phyloP scores from a whole-genome alignment of 2,797 vertebrate species.

The Labroides dimidiatus region DNA sequence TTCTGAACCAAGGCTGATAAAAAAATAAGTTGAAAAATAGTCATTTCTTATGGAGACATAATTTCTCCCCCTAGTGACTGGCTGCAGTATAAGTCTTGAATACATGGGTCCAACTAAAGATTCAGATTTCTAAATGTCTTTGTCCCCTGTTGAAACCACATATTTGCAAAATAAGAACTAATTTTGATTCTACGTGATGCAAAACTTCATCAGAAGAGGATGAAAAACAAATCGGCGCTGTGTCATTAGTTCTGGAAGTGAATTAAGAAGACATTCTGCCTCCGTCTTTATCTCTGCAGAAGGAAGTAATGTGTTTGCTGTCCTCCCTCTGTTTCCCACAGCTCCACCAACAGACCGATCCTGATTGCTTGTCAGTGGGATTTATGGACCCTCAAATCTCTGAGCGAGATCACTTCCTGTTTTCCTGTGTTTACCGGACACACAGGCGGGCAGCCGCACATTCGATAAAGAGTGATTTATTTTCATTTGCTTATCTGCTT shows the following conservation, averaged over 20 bases:
- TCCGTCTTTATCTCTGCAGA: conserved; percentile 23
- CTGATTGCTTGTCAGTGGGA: conserved; percentile 60
- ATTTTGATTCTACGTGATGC: neutral
- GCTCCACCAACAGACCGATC: conserved; percentile 18
- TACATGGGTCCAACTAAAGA: too few relatives aligned
- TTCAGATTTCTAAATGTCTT: too few relatives aligned
- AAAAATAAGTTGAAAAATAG: too few relatives aligned
- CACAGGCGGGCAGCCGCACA: conserved; percentile 42
- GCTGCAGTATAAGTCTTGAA: too few relatives aligned
- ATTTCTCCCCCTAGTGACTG: too few relatives aligned
- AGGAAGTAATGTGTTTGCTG: conserved; percentile 52
- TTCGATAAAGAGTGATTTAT: conserved; percentile 77
- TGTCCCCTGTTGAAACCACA: too few relatives aligned
- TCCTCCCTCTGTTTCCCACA: conserved; percentile 59
- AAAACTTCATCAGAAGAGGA: neutral
- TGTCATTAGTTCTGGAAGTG: neutral
- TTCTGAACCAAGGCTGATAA: too few relatives aligned
- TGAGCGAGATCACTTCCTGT: conserved; percentile 79
- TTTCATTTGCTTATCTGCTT: conserved; percentile 83
- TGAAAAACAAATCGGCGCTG: too few relatives aligned
- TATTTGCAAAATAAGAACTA: too few relatives aligned
- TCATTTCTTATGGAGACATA: too few relatives aligned
- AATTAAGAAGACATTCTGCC: neutral
- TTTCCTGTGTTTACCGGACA: conserved; percentile 76
- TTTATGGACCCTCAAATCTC: conserved; percentile 71